These are phyloP conservation scores for Engystomops pustulosus DNA, from an alignment of 2,113 vertebrate species.

Conservation along the genomic window DNA sequence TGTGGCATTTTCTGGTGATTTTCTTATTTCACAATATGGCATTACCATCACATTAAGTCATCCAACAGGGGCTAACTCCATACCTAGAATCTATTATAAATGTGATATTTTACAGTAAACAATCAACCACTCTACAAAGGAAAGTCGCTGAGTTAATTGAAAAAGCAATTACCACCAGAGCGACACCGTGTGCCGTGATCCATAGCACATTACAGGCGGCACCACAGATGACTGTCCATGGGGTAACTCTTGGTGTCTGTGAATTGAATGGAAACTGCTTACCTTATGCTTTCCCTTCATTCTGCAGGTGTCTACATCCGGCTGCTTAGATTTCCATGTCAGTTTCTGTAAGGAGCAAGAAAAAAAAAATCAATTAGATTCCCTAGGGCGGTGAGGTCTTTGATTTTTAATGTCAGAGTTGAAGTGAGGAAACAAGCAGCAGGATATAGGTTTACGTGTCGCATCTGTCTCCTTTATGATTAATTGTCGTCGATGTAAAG, in stretches of 20 bases:
- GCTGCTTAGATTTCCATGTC: slow-evolving; percentile 98
- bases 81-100: slow-evolving; percentile 25
- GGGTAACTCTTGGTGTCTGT: slow-evolving; percentile 71
- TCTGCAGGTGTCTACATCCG: slow-evolving; percentile 97
- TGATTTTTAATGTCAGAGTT: slow-evolving; percentile 71
- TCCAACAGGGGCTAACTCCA: not conserved
- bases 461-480: slow-evolving; percentile 68
- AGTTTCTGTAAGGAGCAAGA: slow-evolving; percentile 84
- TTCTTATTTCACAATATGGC: not conserved
- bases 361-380: slow-evolving; percentile 72
- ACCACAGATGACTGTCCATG: slow-evolving; percentile 66
- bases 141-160: slow-evolving; percentile 71
- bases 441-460: slow-evolving; percentile 69
- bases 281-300: slow-evolving; percentile 99
- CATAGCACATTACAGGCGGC: slow-evolving; percentile 65
- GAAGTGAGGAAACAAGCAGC: slow-evolving; percentile 62
- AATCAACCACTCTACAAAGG: slow-evolving; percentile 71
- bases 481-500: slow-evolving; percentile 64
- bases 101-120: slow-evolving; percentile 50
- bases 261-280: slow-evolving; percentile 73
- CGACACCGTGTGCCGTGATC: slow-evolving; percentile 63
- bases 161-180: slow-evolving; percentile 71
- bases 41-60: not conserved
- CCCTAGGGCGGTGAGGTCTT: slow-evolving; percentile 67
- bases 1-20: not conserved